Base-by-base conservation (phyloP, 64 coral and sea anemone species). In the Montipora efflorescens region DNA sequence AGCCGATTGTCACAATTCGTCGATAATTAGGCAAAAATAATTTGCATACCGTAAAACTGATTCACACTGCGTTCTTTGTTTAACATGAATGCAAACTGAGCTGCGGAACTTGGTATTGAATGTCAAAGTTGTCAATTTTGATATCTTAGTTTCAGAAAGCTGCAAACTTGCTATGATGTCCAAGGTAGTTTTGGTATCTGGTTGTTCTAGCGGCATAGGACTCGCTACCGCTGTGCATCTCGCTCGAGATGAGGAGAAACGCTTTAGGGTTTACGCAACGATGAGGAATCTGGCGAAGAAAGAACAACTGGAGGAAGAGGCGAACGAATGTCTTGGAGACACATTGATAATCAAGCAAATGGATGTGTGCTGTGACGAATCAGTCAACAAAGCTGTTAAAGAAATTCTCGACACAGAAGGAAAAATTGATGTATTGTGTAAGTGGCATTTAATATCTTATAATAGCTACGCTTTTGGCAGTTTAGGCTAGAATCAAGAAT, bases 271-370 rank as follows among this genome's bases (percentile, higher is more conserved):
- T 79, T 96, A 96, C 82, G 95, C 95, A 49, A 90, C 95, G 22
- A 93, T 96, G 95, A 84, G 95, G 93, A 96, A 96, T 76, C 88
- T 96, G 13, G 70, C 75, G 48, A 96, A 96, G 87, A 96, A 96
- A 90, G 87, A 47, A 80, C 86, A 75, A 50, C 77, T 96, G 55
- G 91, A 93, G 79, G 74, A 96, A 78, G 87, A 80, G 49, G 85
- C 83, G 15, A 67, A 79, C 77, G 95, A 90, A 10, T 67, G 79
- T 43, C 47, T 93, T 16, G 95, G 95, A 20, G 92, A 93, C 59
- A 81, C 89, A 11, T 81, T 96, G 69, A 59, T 84, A 58, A 84
- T 96, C 47, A 96, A 93, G 48, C 49, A 93, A 48, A 77, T 96
- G 47, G 87, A 96, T 76, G 91, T 96, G 59, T 96, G 95, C 23